These are phyloP conservation scores for Eunapius fragilis DNA, from an alignment of 37 sponge, comb jelly and placozoan genomes.

Conservation along the genomic window DNA sequence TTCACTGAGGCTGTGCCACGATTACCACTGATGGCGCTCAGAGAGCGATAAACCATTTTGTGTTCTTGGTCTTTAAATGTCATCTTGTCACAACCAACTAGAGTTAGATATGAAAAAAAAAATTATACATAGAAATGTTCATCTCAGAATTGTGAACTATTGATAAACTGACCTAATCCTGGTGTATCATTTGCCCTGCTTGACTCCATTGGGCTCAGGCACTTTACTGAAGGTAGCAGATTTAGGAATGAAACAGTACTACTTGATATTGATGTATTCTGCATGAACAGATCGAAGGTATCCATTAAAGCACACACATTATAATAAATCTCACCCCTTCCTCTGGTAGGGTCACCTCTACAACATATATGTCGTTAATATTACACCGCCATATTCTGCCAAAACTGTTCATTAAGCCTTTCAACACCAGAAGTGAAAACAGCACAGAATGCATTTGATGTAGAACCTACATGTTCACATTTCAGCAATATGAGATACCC, in stretches of 20 bases:
- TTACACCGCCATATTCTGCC: conserved; percentile 66
- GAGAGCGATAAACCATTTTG: conserved; percentile 63
- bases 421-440: conserved; percentile 58
- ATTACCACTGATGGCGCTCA: background rate
- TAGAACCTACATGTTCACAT: conserved; percentile 10
- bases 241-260: conserved; percentile 40
- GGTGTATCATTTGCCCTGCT: background rate
- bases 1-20: too few species aligned
- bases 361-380: conserved; percentile 33
- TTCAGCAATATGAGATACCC: background rate
- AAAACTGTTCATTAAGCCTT: conserved; percentile 37
- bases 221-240: conserved; percentile 40
- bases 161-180: background rate
- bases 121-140: too few species aligned
- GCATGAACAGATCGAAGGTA: background rate
- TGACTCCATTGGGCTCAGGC: conserved; percentile 24
- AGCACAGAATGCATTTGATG: conserved; percentile 48
- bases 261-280: background rate
- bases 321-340: background rate
- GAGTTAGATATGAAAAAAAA: background rate
- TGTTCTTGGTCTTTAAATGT: conserved; percentile 22
- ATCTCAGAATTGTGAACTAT: background rate
- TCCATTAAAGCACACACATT: background rate
- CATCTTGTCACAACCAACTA: conserved; percentile 8
- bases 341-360: conserved; percentile 61